Conservation (phyloP, 2,797 vertebrate species). For the Pseudopleuronectes americanus region DNA sequence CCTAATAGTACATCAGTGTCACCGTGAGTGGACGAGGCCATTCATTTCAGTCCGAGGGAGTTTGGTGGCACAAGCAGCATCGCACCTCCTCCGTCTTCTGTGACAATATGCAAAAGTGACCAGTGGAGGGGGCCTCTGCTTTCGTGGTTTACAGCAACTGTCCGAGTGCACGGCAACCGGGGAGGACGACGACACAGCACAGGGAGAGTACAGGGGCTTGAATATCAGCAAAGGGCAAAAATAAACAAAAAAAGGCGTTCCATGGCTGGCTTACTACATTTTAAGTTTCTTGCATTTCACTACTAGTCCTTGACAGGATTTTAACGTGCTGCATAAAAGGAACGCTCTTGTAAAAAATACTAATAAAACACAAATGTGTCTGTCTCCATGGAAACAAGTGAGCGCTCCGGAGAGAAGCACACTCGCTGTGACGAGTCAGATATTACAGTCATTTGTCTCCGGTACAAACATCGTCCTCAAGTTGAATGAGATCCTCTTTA, state of each 20-base stretch:
- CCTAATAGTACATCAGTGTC: constrained; percentile 73
- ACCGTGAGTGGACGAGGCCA: constrained; percentile 45
- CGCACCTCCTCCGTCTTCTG: constrained; percentile 20
- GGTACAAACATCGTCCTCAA: neutral
- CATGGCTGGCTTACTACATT: too few species aligned
- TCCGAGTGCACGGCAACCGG: neutral
- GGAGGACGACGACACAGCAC: neutral
- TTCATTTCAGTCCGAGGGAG: constrained; percentile 54
- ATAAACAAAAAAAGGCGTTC: too few species aligned
- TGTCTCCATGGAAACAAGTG: constrained; percentile 64
- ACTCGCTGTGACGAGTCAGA: constrained; percentile 26
- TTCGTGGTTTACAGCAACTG: neutral
- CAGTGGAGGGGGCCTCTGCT: neutral
- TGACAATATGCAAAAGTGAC: constrained; percentile 30
- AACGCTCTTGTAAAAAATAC: neutral
- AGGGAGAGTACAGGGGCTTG: neutral
- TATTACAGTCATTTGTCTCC: constrained; percentile 28
- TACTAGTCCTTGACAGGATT: neutral
- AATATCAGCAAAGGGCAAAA: neutral
- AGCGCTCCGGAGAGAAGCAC: constrained; percentile 16
- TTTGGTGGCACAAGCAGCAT: neutral
- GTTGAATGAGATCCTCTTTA: constrained; percentile 4
- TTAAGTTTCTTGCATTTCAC: too few species aligned
- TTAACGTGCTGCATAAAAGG: neutral
- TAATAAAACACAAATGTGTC: neutral